phyloP scores from a whole-genome alignment of 2,797 vertebrate genomes.

The Margarornis squamiger region DNA sequence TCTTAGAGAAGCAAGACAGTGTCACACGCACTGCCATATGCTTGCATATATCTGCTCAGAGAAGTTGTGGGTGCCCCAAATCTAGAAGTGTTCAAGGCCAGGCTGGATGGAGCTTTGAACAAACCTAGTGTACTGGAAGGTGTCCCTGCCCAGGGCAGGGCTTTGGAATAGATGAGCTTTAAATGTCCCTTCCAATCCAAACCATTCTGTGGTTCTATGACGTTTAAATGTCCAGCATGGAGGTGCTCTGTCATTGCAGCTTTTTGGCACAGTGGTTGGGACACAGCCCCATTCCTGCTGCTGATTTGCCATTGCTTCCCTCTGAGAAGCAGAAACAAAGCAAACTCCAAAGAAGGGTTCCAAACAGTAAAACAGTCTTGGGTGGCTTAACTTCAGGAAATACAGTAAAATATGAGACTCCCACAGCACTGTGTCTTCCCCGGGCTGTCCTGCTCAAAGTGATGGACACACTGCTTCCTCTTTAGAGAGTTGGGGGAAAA shows the following conservation, averaged over 20 bases:
- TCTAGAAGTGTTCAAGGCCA: background rate
- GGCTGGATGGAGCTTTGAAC: background rate
- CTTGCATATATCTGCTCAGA: background rate
- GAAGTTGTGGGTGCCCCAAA: background rate
- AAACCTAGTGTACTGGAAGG: background rate
- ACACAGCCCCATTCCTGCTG: background rate
- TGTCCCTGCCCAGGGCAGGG: too few relatives aligned
- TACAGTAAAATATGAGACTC: background rate
- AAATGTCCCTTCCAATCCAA: background rate
- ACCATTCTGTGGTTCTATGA: background rate
- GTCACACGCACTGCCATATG: accelerated
- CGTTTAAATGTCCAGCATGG: background rate
- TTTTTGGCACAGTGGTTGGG: background rate
- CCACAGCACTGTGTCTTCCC: background rate
- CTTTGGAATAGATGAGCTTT: background rate
- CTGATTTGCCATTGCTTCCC: background rate
- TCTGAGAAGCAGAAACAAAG: background rate
- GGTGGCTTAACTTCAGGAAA: background rate
- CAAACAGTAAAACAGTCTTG: background rate
- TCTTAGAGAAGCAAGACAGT: background rate
- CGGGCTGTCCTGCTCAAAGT: background rate
- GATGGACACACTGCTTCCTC: background rate
- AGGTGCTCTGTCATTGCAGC: background rate
- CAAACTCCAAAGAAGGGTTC: background rate
- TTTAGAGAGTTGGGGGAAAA: accelerated